A percentile compares a stretch with the other conserved stretches of the same genome.
Evolutionary conservation across 2,113 vertebrate genomes (phyloP).

Genomic region (Argyrosomus japonicus): DNA sequence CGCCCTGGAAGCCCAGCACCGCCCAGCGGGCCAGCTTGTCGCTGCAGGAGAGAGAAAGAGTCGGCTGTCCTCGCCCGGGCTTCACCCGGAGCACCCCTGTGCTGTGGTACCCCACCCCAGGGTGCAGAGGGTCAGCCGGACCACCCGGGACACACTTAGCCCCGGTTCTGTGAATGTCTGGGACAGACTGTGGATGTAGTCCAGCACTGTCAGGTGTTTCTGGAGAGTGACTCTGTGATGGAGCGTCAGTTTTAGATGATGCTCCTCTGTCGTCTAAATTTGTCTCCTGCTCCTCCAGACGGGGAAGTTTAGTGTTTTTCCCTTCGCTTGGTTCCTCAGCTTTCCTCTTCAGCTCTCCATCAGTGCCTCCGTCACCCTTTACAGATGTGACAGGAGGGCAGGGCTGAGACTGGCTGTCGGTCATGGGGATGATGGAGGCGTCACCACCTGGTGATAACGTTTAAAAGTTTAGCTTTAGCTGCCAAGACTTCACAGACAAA

Average conservation of each 20-base stretch:
- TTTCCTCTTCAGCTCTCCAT: slow-evolving; percentile 47
- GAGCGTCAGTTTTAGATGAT: not conserved
- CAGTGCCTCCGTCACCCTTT: not conserved
- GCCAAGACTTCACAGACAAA: too few relatives aligned
- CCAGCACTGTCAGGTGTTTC: not conserved
- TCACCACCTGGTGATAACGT: slow-evolving; percentile 88
- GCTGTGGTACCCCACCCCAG: slow-evolving; percentile 87
- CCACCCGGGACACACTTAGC: slow-evolving; percentile 92
- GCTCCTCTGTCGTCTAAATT: not conserved
- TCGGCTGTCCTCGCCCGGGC: slow-evolving; percentile 92
- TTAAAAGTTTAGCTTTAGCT: too few relatives aligned
- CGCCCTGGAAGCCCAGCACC: slow-evolving; percentile 93
- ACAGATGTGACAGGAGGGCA: slow-evolving; percentile 64
- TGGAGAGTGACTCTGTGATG: not conserved
- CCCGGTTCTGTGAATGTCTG: slow-evolving; percentile 91
- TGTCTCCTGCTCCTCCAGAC: slow-evolving; percentile 37
- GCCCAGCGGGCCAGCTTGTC: slow-evolving; percentile 90
- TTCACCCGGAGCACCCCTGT: slow-evolving; percentile 90
- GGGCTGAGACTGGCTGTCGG: slow-evolving; percentile 78
- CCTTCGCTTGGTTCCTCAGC: slow-evolving; percentile 9
- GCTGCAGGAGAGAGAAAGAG: slow-evolving; percentile 94
- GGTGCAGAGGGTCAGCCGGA: slow-evolving; percentile 77
- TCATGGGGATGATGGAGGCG: slow-evolving; percentile 93
- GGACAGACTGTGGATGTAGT: not conserved
- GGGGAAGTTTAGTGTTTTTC: slow-evolving; percentile 24